A percentile compares a stretch with the other conserved stretches of the same genome.
These are phyloP conservation scores for Leptodactylus fuscus DNA, from an alignment of 2,113 vertebrate genomes.

Conservation along the genomic window DNA sequence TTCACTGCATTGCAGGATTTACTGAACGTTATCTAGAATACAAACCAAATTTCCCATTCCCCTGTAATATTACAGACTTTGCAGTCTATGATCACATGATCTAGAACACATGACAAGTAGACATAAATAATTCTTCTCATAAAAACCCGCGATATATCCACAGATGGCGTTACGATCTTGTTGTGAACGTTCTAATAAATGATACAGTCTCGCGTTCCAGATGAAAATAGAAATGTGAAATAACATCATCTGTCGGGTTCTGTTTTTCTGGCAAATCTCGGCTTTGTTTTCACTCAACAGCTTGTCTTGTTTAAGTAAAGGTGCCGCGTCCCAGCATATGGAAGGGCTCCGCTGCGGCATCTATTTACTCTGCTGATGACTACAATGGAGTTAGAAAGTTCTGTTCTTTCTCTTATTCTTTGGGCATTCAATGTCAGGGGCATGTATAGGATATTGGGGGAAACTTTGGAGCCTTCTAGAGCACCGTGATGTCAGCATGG, in stretches of 20 bases:
- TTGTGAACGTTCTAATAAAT: not conserved
- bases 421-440: no score
- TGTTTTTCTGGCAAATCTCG: not conserved
- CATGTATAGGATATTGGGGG: no score
- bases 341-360: not conserved
- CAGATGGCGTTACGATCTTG: not conserved
- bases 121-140: no score
- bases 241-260: constrained; percentile 23
- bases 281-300: not conserved
- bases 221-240: constrained; percentile 14
- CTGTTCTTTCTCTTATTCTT: no score
- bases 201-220: not conserved
- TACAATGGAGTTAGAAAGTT: not conserved
- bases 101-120: not conserved
- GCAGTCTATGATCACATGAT: no score
- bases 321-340: not conserved
- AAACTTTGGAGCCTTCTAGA: no score
- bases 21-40: no score
- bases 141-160: no score
- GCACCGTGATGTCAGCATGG: no score
- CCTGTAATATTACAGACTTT: no score
- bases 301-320: not conserved
- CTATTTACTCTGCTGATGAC: not conserved
- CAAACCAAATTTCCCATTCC: no score
- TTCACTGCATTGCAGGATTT: no score